Percentiles rank a stretch among this genome's conserved stretches.
Conservation (phyloP, 2,113 vertebrate genomes). For the Megaceryle maxima region DNA sequence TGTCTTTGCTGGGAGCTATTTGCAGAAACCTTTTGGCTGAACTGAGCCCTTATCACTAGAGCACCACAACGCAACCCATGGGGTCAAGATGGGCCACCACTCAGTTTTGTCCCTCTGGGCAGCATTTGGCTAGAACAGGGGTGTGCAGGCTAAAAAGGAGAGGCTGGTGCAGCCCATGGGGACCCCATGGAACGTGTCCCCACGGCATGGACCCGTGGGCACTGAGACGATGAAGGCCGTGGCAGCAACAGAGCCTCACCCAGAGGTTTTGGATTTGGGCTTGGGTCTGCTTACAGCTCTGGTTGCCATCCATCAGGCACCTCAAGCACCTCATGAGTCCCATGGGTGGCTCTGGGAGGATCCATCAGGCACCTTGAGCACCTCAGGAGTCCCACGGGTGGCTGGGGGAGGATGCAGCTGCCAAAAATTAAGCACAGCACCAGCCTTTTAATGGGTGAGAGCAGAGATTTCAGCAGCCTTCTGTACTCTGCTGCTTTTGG, state of each 20-base stretch:
- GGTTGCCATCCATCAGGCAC: background rate
- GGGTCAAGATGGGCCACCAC: background rate
- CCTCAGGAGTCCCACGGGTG: no score
- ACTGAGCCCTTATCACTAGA: background rate
- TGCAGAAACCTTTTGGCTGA: background rate
- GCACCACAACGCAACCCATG: rapidly evolving
- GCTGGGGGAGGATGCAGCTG: background rate
- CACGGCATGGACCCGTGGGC: rapidly evolving
- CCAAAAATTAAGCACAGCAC: background rate
- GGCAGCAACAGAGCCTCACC: background rate
- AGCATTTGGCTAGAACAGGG: background rate
- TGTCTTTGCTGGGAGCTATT: background rate
- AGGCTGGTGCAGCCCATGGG: background rate
- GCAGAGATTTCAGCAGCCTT: background rate
- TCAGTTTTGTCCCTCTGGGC: background rate
- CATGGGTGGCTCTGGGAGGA: background rate
- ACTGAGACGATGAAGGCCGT: background rate
- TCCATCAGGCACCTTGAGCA: background rate
- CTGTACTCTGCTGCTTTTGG: background rate
- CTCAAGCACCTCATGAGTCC: background rate
- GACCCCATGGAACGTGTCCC: background rate
- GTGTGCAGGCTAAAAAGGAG: background rate
- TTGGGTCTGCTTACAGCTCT: background rate
- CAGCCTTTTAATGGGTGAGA: background rate
- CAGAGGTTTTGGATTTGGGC: background rate